These are phyloP conservation scores for Heliconius hermathena DNA, from an alignment of 1,140 invertebrate genomes.

Conservation along the genomic window DNA sequence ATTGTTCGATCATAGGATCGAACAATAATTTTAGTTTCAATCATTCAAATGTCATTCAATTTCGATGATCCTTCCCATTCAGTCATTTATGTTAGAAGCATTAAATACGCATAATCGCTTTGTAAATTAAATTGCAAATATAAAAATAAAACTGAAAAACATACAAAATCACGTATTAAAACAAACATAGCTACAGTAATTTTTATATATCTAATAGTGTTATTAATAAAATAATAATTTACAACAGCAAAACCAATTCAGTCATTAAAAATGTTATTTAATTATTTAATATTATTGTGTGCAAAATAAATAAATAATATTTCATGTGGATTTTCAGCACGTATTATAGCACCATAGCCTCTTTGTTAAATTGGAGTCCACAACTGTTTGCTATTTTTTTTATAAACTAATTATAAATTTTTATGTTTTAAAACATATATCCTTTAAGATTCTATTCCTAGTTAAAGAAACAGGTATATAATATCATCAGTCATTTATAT, in stretches of 20 bases:
- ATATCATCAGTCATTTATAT: too few relatives aligned
- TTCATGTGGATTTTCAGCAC: neutral
- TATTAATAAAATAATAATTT: neutral
- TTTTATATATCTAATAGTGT: too few relatives aligned
- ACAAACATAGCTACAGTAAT: too few relatives aligned
- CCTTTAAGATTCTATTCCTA: too few relatives aligned
- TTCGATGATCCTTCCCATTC: neutral
- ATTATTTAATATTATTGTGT: neutral
- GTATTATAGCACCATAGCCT: slow-evolving; percentile 46
- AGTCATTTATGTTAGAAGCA: neutral
- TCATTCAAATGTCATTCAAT: neutral
- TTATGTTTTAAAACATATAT: too few relatives aligned
- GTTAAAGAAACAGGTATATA: too few relatives aligned
- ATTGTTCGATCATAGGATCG: too few relatives aligned
- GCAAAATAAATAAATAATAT: neutral
- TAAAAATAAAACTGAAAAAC: neutral
- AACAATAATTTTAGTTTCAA: neutral
- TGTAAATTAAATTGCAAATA: neutral
- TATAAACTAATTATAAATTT: too few relatives aligned
- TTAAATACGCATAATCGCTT: neutral
- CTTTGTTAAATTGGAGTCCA: slow-evolving; percentile 20
- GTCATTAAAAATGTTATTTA: neutral
- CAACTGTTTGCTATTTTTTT: neutral
- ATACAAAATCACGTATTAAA: too few relatives aligned
- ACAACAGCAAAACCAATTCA: neutral